Evolutionary conservation across 2,113 vertebrate genomes (phyloP).

Genomic region (Dromas ardeola): DNA sequence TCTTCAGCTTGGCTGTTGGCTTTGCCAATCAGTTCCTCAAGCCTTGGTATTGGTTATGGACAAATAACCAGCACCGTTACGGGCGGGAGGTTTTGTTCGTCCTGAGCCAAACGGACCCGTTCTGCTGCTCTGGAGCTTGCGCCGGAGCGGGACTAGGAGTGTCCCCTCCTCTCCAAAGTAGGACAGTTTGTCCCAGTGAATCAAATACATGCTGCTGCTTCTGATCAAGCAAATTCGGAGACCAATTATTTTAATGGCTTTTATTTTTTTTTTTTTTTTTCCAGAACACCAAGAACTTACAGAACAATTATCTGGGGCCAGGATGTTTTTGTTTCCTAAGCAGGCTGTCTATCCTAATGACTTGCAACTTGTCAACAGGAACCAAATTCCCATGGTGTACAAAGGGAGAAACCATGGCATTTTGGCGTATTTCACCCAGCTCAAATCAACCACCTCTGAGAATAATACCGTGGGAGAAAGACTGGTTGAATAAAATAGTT

Average conservation of each 20-base stretch:
- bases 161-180: neutral
- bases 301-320: neutral
- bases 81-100: neutral
- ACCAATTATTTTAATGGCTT: neutral
- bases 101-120: neutral
- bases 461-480: neutral
- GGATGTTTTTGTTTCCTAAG: neutral
- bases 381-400: neutral
- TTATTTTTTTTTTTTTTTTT: neutral
- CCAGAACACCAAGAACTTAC: neutral
- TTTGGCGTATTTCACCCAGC: neutral
- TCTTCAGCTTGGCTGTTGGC: neutral
- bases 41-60: neutral
- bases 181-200: neutral
- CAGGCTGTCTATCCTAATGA: neutral
- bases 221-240: conserved; percentile 6
- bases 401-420: neutral
- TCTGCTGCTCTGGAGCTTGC: neutral
- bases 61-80: neutral
- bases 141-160: neutral
- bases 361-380: neutral
- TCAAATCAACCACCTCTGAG: neutral
- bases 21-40: neutral
- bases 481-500: neutral
- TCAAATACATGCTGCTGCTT: neutral